Percentiles rank a stretch among this genome's conserved stretches.
Evolutionary conservation across 2,888 invertebrate species (phyloP).

Genomic region (Eupithecia vulgata): DNA sequence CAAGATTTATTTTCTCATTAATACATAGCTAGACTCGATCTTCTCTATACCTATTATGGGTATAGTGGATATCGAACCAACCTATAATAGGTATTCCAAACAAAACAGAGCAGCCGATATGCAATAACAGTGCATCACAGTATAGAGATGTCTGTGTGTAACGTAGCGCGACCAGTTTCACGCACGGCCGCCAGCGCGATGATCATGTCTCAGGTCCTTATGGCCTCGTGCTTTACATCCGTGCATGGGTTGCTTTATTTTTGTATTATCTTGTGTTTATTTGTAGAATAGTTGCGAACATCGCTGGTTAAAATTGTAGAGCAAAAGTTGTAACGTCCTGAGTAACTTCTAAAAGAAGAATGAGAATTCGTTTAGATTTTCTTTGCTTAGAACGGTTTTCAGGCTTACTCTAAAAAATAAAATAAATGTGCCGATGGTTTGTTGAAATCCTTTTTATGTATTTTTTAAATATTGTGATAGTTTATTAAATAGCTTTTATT

Average conservation of each 20-base stretch:
- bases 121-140: conserved; percentile 41
- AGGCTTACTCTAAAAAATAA: neutral
- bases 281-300: neutral
- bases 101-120: conserved; percentile 35
- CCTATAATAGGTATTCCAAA: conserved; percentile 21
- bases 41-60: neutral
- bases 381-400: neutral
- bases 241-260: conserved; percentile 23
- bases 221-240: conserved; percentile 23
- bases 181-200: conserved; percentile 52
- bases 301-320: neutral
- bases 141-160: conserved; percentile 59
- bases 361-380: neutral
- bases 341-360: neutral
- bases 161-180: conserved; percentile 58
- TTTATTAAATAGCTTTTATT: neutral
- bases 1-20: neutral
- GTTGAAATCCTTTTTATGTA: neutral
- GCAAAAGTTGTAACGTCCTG: neutral
- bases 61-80: neutral
- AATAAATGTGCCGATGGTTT: neutral
- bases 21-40: neutral
- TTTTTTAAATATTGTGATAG: neutral
- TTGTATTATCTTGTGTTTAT: conserved; percentile 2
- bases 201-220: conserved; percentile 35